Base-by-base conservation (phyloP, 2,113 vertebrate genomes). In the Xiphias gladius region DNA sequence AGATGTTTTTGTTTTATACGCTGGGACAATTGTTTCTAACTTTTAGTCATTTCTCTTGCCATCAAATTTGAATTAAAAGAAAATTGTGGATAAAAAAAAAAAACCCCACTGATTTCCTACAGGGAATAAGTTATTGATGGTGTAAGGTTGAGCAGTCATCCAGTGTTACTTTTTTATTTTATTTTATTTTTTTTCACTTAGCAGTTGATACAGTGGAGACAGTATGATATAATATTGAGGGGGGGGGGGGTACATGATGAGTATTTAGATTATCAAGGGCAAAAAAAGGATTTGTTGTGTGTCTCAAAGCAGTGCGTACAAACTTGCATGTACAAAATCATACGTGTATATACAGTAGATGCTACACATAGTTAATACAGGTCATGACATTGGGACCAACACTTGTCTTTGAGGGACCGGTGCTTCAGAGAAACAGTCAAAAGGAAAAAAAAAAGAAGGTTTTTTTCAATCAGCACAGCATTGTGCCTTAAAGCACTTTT, bases 351-450 rank as follows among this genome's bases (percentile, higher is more conserved):
- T n/a, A n/a, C n/a, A n/a, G 3, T 6, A 37, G 4, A 69, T 9
- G 19, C 2, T 35, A 16, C 8, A 7, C 22, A 67, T 10, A 13
- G 48, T 80, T 90, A 91, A 89, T 91, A 73, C 87, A 79, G 74
- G 88, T 93, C 89, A 94, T 86, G 91, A n/a, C n/a, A n/a, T n/a
- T n/a, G n/a, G n/a, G n/a, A n/a, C n/a, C n/a, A n/a, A n/a, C n/a
- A n/a, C n/a, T n/a, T n/a, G n/a, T n/a, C n/a, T n/a, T n/a, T n/a
- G n/a, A n/a, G n/a, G n/a, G n/a, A n/a, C n/a, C n/a, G n/a, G n/a
- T n/a, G n/a, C 28, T 52, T 64, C 52, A 37, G 16, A 19, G 2
- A 28, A 1, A n/a, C 28, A 28, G 26, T 20, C 0, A 55, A 50
- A 41, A 37, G 5, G 19, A n/a, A 11, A 9, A 48, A 28, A 35